phyloP scores from a whole-genome alignment of 2,113 vertebrate genomes.

The Trematocara unimaculatum region DNA sequence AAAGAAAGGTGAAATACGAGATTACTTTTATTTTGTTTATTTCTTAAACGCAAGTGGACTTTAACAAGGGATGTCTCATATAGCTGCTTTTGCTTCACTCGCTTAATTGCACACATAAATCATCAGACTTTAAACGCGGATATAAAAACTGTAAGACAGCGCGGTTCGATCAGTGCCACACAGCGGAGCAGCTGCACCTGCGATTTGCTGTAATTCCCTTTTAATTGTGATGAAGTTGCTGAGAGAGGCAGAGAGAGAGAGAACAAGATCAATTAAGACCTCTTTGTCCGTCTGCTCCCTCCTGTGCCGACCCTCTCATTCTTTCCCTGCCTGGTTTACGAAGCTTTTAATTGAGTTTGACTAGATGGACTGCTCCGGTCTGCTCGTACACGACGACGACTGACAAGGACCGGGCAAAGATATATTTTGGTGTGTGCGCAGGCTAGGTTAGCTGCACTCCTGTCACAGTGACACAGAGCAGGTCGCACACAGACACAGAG shows the following conservation, averaged over 20 bases:
- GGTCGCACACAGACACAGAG: background rate
- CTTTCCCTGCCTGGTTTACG: background rate
- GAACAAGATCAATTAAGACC: conserved; percentile 40
- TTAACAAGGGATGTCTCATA: background rate
- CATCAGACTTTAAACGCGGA: background rate
- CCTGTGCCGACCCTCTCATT: background rate
- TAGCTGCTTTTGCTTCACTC: background rate
- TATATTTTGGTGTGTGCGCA: background rate
- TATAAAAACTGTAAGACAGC: background rate
- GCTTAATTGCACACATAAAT: conserved; percentile 1
- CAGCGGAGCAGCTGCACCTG: conserved; percentile 7
- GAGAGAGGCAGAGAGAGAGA: background rate
- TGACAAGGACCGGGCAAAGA: background rate
- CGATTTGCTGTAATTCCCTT: conserved; percentile 14
- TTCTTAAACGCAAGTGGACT: background rate
- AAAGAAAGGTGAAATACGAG: background rate
- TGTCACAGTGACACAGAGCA: background rate
- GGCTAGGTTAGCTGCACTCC: background rate
- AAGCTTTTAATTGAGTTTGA: conserved; percentile 37
- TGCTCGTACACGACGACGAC: background rate
- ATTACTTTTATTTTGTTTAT: background rate
- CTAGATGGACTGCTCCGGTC: background rate
- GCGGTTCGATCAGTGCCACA: background rate
- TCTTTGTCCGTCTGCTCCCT: conserved; percentile 27
- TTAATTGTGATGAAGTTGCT: conserved; percentile 17